Conservation (phyloP, 2,113 vertebrate genomes). For the Vicugna pacos region DNA sequence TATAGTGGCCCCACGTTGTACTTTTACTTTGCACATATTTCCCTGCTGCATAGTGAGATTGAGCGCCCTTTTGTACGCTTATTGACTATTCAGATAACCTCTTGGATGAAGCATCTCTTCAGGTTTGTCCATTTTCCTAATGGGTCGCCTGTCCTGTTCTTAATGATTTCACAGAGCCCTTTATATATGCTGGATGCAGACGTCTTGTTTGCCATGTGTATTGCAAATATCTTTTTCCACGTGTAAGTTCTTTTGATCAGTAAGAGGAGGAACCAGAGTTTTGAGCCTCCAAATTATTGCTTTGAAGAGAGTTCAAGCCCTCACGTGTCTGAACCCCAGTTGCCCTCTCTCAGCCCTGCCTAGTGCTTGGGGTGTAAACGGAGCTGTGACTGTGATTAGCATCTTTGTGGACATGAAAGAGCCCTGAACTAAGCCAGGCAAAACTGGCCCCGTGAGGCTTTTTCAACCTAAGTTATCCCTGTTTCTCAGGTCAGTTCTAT, state of each 20-base stretch:
- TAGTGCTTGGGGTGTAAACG: neutral
- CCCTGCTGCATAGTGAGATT: neutral
- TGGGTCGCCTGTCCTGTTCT: neutral
- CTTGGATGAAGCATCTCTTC: neutral
- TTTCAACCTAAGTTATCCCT: neutral
- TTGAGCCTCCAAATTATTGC: neutral
- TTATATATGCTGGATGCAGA: neutral
- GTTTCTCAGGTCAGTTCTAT: neutral
- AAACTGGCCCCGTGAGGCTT: neutral
- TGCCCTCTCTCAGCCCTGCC: neutral
- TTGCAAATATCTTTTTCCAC: neutral
- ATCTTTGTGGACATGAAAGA: neutral
- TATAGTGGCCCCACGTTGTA: neutral
- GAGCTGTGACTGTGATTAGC: too few relatives aligned
- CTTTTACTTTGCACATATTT: neutral
- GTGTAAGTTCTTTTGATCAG: neutral
- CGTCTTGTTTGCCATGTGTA: neutral
- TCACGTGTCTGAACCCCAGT: neutral
- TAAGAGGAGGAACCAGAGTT: neutral
- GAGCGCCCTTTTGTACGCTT: neutral
- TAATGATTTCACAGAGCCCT: neutral
- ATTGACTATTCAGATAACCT: neutral
- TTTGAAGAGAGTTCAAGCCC: neutral
- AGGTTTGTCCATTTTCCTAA: neutral
- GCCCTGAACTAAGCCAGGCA: neutral